Evolutionary conservation across 2,888 invertebrate genomes (phyloP).

Genomic region (Drosophila mercatorum): DNA sequence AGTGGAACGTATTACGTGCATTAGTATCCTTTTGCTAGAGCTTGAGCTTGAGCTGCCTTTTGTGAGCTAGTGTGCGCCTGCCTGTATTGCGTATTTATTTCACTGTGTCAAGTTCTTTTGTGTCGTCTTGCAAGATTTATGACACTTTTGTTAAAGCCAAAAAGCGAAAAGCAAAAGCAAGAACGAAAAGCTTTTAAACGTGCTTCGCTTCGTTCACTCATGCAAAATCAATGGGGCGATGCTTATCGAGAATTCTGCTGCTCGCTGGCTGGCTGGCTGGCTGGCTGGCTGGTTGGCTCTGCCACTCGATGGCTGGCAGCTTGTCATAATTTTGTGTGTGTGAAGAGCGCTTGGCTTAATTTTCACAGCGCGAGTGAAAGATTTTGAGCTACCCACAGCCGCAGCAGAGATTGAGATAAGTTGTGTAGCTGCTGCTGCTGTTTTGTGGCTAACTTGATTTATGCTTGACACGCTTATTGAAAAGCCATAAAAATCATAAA

Average conservation of each 20-base stretch:
- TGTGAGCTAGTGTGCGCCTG: conserved; percentile 29
- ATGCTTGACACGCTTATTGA: conserved; percentile 81
- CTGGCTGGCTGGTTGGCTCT: conserved; percentile 3
- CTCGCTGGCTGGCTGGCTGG: conserved; percentile 1
- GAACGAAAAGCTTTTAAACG: conserved; percentile 56
- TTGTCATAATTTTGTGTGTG: conserved; percentile 71
- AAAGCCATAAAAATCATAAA: conserved; percentile 58
- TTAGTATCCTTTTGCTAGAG: conserved; percentile 69
- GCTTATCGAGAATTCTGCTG: conserved; percentile 68
- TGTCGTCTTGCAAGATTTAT: conserved; percentile 77
- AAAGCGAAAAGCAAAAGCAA: conserved; percentile 45
- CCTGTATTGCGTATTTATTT: conserved; percentile 64
- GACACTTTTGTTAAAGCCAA: conserved; percentile 78
- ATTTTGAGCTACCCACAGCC: conserved; percentile 50
- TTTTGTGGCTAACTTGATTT: conserved; percentile 55
- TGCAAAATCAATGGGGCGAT: conserved; percentile 80
- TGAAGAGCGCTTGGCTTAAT: conserved; percentile 68
- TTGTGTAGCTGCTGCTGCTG: conserved; percentile 29
- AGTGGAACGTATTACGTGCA: conserved; percentile 80
- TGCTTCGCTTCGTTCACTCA: conserved; percentile 45
- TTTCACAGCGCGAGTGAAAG: conserved; percentile 59
- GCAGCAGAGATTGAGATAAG: conserved; percentile 64
- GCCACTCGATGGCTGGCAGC: conserved; percentile 54
- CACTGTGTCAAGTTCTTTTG: conserved; percentile 74
- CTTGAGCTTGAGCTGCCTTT: conserved; percentile 30